Conservation (phyloP, 2,113 vertebrate genomes). For the Microtus oregoni region DNA sequence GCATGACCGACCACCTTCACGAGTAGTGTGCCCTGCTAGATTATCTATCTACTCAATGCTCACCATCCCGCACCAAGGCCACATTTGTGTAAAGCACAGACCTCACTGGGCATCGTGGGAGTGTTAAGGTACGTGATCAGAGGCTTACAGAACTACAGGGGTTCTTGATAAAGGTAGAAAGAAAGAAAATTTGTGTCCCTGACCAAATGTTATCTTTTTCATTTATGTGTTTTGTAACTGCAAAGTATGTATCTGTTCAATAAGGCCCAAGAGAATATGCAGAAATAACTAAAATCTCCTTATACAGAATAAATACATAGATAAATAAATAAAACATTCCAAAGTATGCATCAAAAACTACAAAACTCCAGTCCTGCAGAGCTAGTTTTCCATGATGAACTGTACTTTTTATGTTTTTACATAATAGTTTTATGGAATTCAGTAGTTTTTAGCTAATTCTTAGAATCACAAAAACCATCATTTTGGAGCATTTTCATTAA, state of each 20-base stretch:
- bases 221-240: not conserved
- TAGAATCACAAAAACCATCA: not conserved
- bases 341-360: not conserved
- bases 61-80: not conserved
- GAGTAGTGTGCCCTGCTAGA: not conserved
- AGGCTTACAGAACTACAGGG: not conserved
- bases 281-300: slow-evolving; percentile 55
- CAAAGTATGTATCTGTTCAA: slow-evolving; percentile 6
- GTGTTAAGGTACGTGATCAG: not conserved
- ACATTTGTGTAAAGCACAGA: not conserved
- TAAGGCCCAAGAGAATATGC: not conserved
- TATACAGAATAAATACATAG: not conserved
- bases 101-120: not conserved
- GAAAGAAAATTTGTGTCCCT: not conserved
- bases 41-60: not conserved
- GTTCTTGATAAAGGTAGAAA: not conserved
- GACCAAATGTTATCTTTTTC: slow-evolving; percentile 15
- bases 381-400: not conserved
- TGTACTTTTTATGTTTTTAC: slow-evolving; percentile 20
- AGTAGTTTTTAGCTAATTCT: not conserved
- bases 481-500: not conserved
- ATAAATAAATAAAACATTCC: not conserved
- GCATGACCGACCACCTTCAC: not conserved
- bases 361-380: not conserved
- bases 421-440: not conserved